Base-by-base conservation (phyloP, 2,113 vertebrate genomes). In the Halcyon malimbica region DNA sequence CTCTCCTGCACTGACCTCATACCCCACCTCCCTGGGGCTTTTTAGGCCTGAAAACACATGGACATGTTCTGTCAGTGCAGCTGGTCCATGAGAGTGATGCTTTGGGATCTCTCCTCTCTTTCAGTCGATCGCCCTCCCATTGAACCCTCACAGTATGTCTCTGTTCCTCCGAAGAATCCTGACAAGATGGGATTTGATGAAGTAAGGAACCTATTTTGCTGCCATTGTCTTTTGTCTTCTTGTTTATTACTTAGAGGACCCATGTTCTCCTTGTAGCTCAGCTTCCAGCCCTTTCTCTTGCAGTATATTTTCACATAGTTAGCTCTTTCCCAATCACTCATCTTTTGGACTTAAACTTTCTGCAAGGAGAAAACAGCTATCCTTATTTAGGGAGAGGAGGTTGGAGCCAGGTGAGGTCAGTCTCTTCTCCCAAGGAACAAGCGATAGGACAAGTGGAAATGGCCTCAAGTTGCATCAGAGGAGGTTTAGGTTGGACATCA, bases 131-230 rank as follows among this genome's bases (percentile, higher is more conserved):
- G 98, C 62, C 98, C 98, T 92, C 98, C 99, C 20, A 86, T 99
- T 33, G 98, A 99, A 46, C 98, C 99, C 25, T 99, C 99, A 6
- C 98, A 98, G 93, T 98, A 98, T 90, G 94, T 99, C 90, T 97
- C 98, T 51, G 67, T 97, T 31, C 97, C 97, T 13, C 97, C 96
- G 0, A 98, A 98, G 65, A 91, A 95, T 12, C 98, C 98, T 71
- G 98, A 99, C 97, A 99, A 98, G 97, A 99, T 99, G 97, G 99
- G 98, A 53, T 99, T 99, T 96, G 98, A 99, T 80, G 98, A 99
- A 97, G 99, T 99, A 98, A 98, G 97, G 81, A 92, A 46, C 19
- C 25, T 73, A 1, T 53, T 39, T 80, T 89, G 16, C 54, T 95
- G 13, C 37, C 48, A 4, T 51, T 77, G 21, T 63, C 44, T 56